Conservation (phyloP, 2,113 vertebrate genomes). For the Mustela nigripes region DNA sequence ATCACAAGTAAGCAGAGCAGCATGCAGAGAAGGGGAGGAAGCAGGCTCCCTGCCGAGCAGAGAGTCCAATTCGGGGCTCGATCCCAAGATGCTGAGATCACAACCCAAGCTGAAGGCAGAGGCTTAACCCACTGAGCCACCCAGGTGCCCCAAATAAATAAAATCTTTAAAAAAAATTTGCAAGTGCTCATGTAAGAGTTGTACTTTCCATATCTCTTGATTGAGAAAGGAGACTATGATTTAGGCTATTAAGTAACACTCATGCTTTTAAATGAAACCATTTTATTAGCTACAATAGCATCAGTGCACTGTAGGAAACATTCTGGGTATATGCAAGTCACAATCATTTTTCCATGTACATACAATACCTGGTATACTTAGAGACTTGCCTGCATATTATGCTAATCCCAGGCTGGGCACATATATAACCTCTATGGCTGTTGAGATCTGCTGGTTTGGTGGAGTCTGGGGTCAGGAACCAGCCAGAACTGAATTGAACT, state of each 20-base stretch:
- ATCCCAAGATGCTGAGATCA: no score
- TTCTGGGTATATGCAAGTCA: neutral
- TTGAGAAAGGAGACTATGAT: neutral
- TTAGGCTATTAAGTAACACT: neutral
- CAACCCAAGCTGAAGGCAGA: no score
- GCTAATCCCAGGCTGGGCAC: neutral
- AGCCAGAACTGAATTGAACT: conserved; percentile 21
- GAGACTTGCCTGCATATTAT: neutral
- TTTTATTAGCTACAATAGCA: neutral
- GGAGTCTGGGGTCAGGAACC: neutral
- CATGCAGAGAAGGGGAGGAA: no score
- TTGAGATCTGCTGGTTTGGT: neutral
- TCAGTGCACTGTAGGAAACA: neutral
- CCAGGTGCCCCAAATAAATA: no score
- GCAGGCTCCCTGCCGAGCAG: no score
- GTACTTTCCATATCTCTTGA: neutral
- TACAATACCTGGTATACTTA: neutral
- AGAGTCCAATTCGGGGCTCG: no score
- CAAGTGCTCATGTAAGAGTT: neutral
- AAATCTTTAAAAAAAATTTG: no score
- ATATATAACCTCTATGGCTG: neutral
- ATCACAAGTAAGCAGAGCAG: no score
- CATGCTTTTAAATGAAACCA: neutral
- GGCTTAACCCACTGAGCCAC: no score
- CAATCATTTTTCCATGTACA: neutral